These are phyloP conservation scores for Leptopilina boulardi DNA, from an alignment of 1,140 invertebrate genomes.

Conservation along the genomic window DNA sequence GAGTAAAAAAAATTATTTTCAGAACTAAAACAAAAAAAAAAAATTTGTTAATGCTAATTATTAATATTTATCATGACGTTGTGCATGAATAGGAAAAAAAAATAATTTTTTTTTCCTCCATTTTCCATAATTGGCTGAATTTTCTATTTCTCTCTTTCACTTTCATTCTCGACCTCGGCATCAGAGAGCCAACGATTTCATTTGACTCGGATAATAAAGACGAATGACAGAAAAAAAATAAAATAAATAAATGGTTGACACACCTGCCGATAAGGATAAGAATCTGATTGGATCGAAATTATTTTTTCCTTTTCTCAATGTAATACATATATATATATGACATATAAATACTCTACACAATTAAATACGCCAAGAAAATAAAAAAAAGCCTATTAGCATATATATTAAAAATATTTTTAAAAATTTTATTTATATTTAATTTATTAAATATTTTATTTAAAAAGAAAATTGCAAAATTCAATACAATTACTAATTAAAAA, in stretches of 20 bases:
- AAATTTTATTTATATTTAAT: no score
- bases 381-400: no score
- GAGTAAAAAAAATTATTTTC: no score
- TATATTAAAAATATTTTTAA: no score
- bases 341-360: no score
- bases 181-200: background rate
- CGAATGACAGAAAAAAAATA: conserved; percentile 30
- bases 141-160: conserved; percentile 1
- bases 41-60: background rate
- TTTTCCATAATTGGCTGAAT: background rate
- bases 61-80: background rate
- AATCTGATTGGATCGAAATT: background rate
- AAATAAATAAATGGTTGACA: conserved; percentile 29
- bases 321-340: no score
- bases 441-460: no score
- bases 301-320: background rate
- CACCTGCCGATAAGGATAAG: conserved; percentile 5
- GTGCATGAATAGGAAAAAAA: background rate
- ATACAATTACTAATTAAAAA: no score
- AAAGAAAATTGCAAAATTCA: no score
- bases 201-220: conserved; percentile 22
- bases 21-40: no score
- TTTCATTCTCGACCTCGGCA: background rate
- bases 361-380: no score
- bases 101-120: background rate